Evolutionary conservation across 2,888 invertebrate species (phyloP), one percentile per base, ranked within the genome.

Genomic region (Heliconius hortense): DNA sequence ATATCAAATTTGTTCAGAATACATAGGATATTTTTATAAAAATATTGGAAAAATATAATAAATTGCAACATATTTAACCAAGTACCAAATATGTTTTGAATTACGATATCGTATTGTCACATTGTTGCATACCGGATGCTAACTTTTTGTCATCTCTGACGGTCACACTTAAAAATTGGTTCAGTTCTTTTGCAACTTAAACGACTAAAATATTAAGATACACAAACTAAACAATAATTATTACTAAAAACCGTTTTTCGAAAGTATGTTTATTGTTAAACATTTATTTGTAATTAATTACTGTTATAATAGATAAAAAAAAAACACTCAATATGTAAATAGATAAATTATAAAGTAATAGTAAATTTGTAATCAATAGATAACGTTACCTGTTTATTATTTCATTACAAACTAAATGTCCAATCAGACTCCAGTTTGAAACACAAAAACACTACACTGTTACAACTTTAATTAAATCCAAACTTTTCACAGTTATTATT

Each of bases 401-500:
- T 53, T 70, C 56, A 70, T 74, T 74, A 74, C 76, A 68, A 66
- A 76, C 76, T 76, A 79, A 83, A 82, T 80, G 82, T 85, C 86
- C 86, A 87, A 83, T 84, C 83, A 85, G 84, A 86, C 88, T 86
- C 87, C 86, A 86, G 85, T 85, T 83, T 78, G 84, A 85, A 86
- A 85, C 84, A 75, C 74, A 78, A 81, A 78, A 75, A 78, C 77
- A 77, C 76, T 67, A 75, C 76, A 76, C 77, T 76, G 73, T 76
- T 79, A 76, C 75, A 75, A 78, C 76, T 79, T 72, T 75, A 76
- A 77, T 76, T 78, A 76, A 71, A 73, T 75, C 48, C 62, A 69
- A 79, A 79, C 78, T 79, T 76, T 75, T 43, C 68, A 74, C 74
- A 72, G 4, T 62, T 59, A 70, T 59, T 48, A 43, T 43, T 43